Evolutionary conservation across 2,113 vertebrate species (phyloP).

Genomic region (Fregata magnificens): DNA sequence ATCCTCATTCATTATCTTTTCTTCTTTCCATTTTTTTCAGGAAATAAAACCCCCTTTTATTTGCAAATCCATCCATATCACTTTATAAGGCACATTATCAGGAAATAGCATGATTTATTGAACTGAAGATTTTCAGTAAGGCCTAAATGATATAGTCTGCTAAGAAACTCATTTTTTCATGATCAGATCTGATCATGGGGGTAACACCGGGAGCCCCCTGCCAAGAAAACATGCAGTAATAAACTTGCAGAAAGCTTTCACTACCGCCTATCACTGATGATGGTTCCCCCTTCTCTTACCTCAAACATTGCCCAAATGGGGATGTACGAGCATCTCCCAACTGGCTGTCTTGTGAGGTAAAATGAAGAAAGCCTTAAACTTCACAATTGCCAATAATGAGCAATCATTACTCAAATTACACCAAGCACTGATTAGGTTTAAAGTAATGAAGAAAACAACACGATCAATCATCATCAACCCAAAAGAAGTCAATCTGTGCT

Average conservation of each 20-base stretch:
- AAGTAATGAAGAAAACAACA: slow-evolving; percentile 99
- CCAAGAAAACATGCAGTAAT: slow-evolving; percentile 36
- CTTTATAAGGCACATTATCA: slow-evolving; percentile 57
- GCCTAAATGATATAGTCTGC: slow-evolving; percentile 23
- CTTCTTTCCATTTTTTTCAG: background rate
- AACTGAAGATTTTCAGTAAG: slow-evolving; percentile 57
- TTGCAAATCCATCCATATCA: slow-evolving; percentile 54
- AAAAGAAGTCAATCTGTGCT: slow-evolving; percentile 83
- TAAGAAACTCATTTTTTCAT: slow-evolving; percentile 34
- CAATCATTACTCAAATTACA: slow-evolving; percentile 99
- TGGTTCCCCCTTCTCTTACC: slow-evolving; percentile 1
- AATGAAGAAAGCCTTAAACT: slow-evolving; percentile 93
- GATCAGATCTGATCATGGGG: slow-evolving; percentile 36
- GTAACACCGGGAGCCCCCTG: slow-evolving; percentile 19
- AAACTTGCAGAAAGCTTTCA: slow-evolving; percentile 43
- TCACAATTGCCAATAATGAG: slow-evolving; percentile 97
- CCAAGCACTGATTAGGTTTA: slow-evolving; percentile 98
- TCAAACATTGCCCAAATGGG: slow-evolving; percentile 22
- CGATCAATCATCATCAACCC: slow-evolving; percentile 98
- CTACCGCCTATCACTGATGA: slow-evolving; percentile 4
- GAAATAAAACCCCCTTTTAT: background rate
- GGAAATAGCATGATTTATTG: slow-evolving; percentile 69
- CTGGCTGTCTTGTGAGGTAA: slow-evolving; percentile 78
- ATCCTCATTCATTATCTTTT: slow-evolving; percentile 58
- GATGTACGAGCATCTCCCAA: slow-evolving; percentile 76